phyloP scores from a whole-genome alignment of 1,140 invertebrate genomes.

The Oryctes rhinoceros region DNA sequence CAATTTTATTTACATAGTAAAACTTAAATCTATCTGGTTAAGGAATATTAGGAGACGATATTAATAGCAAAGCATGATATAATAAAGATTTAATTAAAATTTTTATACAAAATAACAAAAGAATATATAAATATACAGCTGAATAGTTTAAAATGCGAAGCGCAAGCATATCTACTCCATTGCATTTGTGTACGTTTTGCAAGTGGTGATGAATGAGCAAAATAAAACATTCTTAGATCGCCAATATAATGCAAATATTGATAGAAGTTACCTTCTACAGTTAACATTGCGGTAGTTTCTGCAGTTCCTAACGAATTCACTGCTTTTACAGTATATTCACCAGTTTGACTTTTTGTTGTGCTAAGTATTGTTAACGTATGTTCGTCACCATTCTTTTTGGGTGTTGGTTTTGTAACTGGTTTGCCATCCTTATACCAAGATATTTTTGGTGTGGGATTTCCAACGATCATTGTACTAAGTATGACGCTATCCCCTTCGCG shows the following conservation, averaged over 20 bases:
- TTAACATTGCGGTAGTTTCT: constrained; percentile 78
- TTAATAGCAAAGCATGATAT: too few relatives aligned
- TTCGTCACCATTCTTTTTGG: constrained; percentile 73
- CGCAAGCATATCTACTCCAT: too few relatives aligned
- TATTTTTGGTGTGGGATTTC: constrained; percentile 81
- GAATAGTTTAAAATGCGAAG: too few relatives aligned
- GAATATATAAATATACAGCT: neutral
- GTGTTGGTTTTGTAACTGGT: constrained; percentile 66
- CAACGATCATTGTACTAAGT: constrained; percentile 79
- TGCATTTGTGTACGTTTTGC: too few relatives aligned
- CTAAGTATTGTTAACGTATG: constrained; percentile 75
- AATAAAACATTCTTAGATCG: neutral
- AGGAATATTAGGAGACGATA: too few relatives aligned
- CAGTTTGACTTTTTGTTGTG: constrained; percentile 73
- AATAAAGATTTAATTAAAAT: neutral
- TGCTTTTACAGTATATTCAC: constrained; percentile 82
- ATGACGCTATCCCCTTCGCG: constrained; percentile 80
- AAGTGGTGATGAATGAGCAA: neutral
- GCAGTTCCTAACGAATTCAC: constrained; percentile 79
- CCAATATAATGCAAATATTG: neutral
- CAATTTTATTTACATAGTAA: too few relatives aligned
- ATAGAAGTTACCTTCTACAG: constrained; percentile 76
- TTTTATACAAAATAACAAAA: neutral
- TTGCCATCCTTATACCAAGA: constrained; percentile 83
- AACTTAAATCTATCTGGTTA: too few relatives aligned